These are phyloP conservation scores for Macrochelys suwanniensis DNA, from an alignment of 2,797 vertebrate species.

Conservation along the genomic window DNA sequence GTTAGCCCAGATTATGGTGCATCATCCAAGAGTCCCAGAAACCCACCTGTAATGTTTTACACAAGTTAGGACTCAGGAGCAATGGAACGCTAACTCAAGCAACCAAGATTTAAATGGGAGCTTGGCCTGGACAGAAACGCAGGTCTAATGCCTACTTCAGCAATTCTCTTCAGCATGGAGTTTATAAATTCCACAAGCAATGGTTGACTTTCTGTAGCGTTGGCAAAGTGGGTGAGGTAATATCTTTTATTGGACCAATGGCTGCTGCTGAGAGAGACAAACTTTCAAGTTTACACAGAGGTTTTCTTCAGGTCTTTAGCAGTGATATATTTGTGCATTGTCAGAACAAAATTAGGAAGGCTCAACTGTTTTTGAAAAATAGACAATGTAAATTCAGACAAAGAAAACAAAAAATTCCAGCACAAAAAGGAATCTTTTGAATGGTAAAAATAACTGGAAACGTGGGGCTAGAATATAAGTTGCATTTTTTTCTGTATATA, in stretches of 20 bases:
- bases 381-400: neutral
- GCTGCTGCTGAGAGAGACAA: neutral
- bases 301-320: neutral
- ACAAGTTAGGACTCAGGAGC: neutral
- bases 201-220: neutral
- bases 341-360: neutral
- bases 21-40: neutral
- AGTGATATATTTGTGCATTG: neutral
- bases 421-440: neutral
- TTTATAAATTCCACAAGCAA: no score
- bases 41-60: neutral
- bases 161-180: neutral
- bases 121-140: neutral
- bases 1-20: neutral
- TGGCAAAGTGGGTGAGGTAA: neutral
- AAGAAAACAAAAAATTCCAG: neutral
- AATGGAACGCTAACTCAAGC: neutral
- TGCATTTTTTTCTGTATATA: neutral
- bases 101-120: neutral
- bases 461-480: neutral
- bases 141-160: neutral
- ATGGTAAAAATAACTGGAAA: neutral
- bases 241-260: neutral
- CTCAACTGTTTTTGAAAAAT: neutral
- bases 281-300: neutral